Conservation (phyloP, 1,140 invertebrate species). For the Dendroctonus ponderosae region DNA sequence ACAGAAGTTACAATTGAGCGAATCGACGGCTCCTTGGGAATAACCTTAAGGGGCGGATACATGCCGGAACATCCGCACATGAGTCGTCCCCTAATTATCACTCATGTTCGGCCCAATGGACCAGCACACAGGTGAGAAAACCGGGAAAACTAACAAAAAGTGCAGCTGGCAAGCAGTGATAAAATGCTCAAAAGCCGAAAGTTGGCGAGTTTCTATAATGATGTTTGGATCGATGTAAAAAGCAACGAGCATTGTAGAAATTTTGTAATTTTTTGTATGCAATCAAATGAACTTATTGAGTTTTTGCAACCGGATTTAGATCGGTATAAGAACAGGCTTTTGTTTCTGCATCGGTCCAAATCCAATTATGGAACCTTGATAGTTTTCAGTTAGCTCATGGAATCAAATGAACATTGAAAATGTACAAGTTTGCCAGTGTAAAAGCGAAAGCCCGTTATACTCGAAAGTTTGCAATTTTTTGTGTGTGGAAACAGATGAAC, state of each 20-base stretch:
- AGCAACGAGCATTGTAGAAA: not conserved
- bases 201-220: not conserved
- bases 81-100: slow-evolving; percentile 76
- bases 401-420: too few species aligned
- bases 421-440: too few species aligned
- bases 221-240: not conserved
- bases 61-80: slow-evolving; percentile 55
- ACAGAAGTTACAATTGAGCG: slow-evolving; percentile 76
- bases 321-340: too few species aligned
- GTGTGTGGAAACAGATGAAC: too few species aligned
- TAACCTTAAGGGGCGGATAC: slow-evolving; percentile 82
- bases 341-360: too few species aligned
- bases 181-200: not conserved
- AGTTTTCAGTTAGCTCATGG: too few species aligned
- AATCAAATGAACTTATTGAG: too few species aligned
- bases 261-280: too few species aligned
- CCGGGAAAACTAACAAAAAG: not conserved
- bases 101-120: slow-evolving; percentile 83
- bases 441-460: too few species aligned
- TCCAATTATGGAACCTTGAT: too few species aligned
- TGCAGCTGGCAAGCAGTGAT: not conserved
- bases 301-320: too few species aligned
- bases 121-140: slow-evolving; percentile 73
- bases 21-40: slow-evolving; percentile 81
- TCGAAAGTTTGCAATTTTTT: too few species aligned